A percentile compares a stretch with the other conserved stretches of the same genome.
phyloP scores from a whole-genome alignment of 2,888 invertebrate genomes.

The Tiliacea aurago region DNA sequence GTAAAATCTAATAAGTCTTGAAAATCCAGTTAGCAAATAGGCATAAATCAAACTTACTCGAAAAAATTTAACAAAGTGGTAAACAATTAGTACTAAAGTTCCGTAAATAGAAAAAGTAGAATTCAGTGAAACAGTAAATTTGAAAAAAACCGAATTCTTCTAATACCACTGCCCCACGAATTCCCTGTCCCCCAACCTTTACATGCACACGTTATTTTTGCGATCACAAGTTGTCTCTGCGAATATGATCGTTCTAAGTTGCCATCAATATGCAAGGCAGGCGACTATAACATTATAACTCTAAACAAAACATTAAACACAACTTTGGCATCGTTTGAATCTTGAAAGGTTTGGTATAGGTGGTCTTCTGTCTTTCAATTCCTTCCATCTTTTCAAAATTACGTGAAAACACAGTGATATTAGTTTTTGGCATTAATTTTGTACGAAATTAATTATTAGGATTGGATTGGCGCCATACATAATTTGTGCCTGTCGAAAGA shows the following conservation, averaged over 20 bases:
- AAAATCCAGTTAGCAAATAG: neutral
- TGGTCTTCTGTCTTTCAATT: conserved; percentile 36
- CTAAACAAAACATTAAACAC: conserved; percentile 43
- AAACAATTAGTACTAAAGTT: neutral
- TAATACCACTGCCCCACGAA: neutral
- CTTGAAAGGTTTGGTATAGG: conserved; percentile 27
- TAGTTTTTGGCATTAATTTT: neutral
- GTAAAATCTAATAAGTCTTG: neutral
- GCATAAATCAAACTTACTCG: neutral
- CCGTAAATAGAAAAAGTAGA: neutral
- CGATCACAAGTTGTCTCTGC: conserved; percentile 47
- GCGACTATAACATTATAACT: conserved; percentile 48
- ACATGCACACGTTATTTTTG: conserved; percentile 50
- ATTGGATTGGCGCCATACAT: neutral
- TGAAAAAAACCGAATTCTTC: neutral
- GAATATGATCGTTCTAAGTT: conserved; percentile 40
- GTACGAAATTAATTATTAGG: neutral
- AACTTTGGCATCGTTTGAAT: conserved; percentile 24
- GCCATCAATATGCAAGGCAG: conserved; percentile 51
- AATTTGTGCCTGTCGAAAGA: neutral
- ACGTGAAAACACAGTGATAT: neutral
- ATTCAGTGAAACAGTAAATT: neutral
- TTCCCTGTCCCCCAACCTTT: conserved; percentile 32
- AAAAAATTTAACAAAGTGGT: neutral
- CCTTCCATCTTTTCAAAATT: neutral